Percentiles rank a stretch among this genome's conserved stretches.
These are phyloP conservation scores for Mus minutoides DNA, from an alignment of 2,797 vertebrate species.

Conservation along the genomic window DNA sequence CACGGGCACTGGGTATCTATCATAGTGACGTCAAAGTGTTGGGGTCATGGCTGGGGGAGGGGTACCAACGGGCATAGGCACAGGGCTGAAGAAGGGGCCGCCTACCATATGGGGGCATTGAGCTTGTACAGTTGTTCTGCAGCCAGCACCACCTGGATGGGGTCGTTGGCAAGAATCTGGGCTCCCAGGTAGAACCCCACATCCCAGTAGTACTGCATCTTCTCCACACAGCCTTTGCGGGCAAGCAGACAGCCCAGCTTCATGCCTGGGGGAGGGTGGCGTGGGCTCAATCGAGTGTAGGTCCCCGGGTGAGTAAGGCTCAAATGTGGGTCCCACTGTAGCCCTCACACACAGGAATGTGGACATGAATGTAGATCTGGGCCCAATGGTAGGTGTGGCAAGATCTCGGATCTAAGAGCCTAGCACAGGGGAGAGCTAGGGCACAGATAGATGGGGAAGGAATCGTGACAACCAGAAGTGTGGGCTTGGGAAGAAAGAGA, in stretches of 20 bases:
- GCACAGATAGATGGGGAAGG: background rate
- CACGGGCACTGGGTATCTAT: background rate
- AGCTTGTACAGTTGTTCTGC: constrained; percentile 95
- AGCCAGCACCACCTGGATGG: constrained; percentile 92
- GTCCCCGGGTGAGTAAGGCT: background rate
- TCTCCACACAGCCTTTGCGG: constrained; percentile 93
- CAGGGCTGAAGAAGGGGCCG: background rate
- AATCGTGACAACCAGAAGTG: background rate
- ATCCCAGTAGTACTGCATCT: constrained; percentile 96
- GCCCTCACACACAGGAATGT: background rate
- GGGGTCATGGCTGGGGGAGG: background rate
- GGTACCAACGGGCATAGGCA: background rate
- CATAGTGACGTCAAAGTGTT: background rate
- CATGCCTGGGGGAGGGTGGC: constrained; percentile 86
- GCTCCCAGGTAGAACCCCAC: constrained; percentile 95
- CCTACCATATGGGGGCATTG: constrained; percentile 93
- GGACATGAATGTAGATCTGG: background rate
- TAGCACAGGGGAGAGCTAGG: background rate
- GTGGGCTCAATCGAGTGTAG: background rate
- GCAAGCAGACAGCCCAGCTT: constrained; percentile 93
- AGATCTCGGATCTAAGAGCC: background rate
- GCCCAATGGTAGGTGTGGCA: background rate
- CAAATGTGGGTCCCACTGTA: background rate
- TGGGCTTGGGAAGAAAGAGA: background rate
- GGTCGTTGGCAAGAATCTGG: constrained; percentile 92